These are phyloP conservation scores for Aromia moschata DNA, from an alignment of 2,888 invertebrate species.

Conservation along the genomic window DNA sequence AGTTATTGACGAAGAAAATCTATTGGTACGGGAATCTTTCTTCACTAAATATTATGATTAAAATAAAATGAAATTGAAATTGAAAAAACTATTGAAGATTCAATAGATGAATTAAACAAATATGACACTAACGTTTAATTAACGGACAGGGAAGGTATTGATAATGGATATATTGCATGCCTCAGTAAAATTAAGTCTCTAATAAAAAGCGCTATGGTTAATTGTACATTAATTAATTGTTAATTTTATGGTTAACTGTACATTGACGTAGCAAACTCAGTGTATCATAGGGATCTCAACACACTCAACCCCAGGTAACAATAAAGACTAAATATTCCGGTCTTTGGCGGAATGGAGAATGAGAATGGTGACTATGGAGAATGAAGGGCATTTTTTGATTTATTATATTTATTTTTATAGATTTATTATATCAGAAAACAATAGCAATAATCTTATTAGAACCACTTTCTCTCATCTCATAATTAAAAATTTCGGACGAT, in stretches of 20 bases:
- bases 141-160: slow-evolving; percentile 1
- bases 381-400: too few relatives aligned
- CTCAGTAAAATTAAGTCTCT: slow-evolving; percentile 4
- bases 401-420: too few relatives aligned
- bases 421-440: too few relatives aligned
- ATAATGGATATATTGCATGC: slow-evolving; percentile 1
- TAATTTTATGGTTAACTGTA: too few relatives aligned
- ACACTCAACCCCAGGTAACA: too few relatives aligned
- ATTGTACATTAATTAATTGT: too few relatives aligned
- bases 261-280: too few relatives aligned
- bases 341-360: too few relatives aligned
- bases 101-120: background rate
- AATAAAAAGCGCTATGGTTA: background rate
- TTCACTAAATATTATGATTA: slow-evolving; percentile 9
- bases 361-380: too few relatives aligned
- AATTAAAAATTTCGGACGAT: slow-evolving; percentile 13
- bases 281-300: too few relatives aligned
- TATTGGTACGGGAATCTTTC: slow-evolving; percentile 1
- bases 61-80: background rate
- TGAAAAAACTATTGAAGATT: slow-evolving; percentile 7
- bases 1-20: background rate
- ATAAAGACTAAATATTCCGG: too few relatives aligned
- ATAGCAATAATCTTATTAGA: too few relatives aligned
- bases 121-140: background rate
- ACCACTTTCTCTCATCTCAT: slow-evolving; percentile 8